Base-by-base conservation (phyloP, 1,140 invertebrate genomes). In the Metopolophium dirhodum region DNA sequence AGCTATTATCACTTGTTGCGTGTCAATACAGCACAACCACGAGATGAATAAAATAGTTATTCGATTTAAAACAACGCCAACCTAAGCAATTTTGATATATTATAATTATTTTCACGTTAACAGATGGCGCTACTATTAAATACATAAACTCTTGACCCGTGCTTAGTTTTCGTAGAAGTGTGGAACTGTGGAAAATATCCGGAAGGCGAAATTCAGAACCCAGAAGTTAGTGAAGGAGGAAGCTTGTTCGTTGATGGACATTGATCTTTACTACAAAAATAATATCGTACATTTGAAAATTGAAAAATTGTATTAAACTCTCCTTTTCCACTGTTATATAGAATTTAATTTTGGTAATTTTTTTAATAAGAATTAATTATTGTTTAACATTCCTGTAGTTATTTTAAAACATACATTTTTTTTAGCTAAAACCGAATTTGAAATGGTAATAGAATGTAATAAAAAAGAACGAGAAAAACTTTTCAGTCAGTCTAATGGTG, bases 401-500 rank as follows among this genome's bases (percentile, higher is more conserved):
- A 35, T 7, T n/a, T n/a, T 11, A 86, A n/a, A 87, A 47, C 9
- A 20, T 87, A 47, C 22, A 37, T 90, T 57, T 90, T 61, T 45
- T 30, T 89, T 22, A 30, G 54, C 30, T 14, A 11, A 41, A 89
- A 57, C 20, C 57, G 20, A 92, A 51, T 92, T 85, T 93, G 47
- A 93, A 93, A 93, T 93, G 91, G 91, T 93, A 35, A 57, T 93
- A 14, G 91, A 93, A 86, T 93, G 82, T 57, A 93, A 41, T 57
- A 93, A 86, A 93, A 85, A 85, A 57, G 91, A 93, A 93, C 91
- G 91, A 85, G 77, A 93, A 54, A 93, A 93, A 68, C 35, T 93
- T 54, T 93, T 93, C 23, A 85, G 91, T 11, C 91, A 93, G 49
- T 85, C 68, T n/a, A 93, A 85, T 45, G 91, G 49, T 45, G 91